A percentile compares a stretch with the other conserved stretches of the same genome.
phyloP scores from a whole-genome alignment of 2,797 vertebrate species.

The Premnoplex brunnescens region DNA sequence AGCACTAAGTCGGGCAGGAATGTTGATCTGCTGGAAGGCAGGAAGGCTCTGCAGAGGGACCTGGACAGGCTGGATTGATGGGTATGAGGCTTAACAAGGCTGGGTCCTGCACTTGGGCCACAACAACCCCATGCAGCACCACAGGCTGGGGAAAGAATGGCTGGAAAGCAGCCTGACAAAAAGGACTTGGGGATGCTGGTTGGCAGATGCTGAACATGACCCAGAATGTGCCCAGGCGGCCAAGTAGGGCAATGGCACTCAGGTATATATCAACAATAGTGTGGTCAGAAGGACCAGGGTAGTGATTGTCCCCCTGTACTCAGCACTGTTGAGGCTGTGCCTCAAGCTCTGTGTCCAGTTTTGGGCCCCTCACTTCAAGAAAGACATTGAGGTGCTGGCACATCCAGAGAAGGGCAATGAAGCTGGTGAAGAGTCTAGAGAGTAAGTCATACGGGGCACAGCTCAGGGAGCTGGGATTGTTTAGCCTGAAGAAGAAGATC shows the following conservation, averaged over 20 bases:
- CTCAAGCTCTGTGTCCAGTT: background rate
- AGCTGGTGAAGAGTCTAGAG: background rate
- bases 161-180: background rate
- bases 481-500: background rate
- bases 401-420: background rate
- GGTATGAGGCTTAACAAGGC: background rate
- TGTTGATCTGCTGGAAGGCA: background rate
- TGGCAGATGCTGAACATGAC: background rate
- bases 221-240: background rate
- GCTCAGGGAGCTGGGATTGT: background rate
- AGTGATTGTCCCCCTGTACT: background rate
- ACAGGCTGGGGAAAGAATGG: background rate
- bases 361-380: background rate
- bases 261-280: background rate
- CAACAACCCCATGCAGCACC: background rate
- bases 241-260: background rate
- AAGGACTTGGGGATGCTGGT: background rate
- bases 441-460: background rate
- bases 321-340: background rate
- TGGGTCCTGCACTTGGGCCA: background rate
- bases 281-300: background rate
- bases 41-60: background rate
- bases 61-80: background rate
- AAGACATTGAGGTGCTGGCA: background rate
- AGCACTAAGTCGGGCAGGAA: background rate